Evolutionary conservation across 2,797 vertebrate species (phyloP).

Genomic region (Atherinosoma microstoma): DNA sequence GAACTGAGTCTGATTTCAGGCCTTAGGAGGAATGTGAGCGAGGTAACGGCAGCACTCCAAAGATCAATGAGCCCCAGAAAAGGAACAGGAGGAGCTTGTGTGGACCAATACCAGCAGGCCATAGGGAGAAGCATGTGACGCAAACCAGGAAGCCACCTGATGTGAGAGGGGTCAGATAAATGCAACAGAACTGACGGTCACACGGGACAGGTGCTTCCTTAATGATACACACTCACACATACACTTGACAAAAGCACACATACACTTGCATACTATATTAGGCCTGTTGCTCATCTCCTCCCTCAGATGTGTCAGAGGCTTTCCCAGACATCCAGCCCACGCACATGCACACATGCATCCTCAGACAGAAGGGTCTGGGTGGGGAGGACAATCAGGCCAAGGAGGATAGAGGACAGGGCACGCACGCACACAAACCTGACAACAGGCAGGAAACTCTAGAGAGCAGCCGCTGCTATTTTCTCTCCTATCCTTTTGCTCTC

Average conservation of each 20-base stretch:
- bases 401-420: conserved; percentile 81
- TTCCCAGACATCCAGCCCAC: conserved; percentile 81
- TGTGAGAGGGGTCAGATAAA: conserved; percentile 93
- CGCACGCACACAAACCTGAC: conserved; percentile 75
- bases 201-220: conserved; percentile 98
- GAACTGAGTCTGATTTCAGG: conserved; percentile 24
- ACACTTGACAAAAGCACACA: conserved; percentile 54
- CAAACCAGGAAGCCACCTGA: conserved; percentile 99
- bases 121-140: conserved; percentile 85
- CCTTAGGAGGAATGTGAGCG: conserved; percentile 49
- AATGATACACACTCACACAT: conserved; percentile 68
- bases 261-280: conserved; percentile 70
- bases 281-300: conserved; percentile 77
- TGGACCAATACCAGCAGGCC: conserved; percentile 78
- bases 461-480: conserved; percentile 73
- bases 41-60: conserved; percentile 67
- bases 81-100: conserved; percentile 79
- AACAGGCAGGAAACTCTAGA: conserved; percentile 81
- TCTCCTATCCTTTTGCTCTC: conserved; percentile 57
- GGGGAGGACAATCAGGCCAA: conserved; percentile 61
- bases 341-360: conserved; percentile 67
- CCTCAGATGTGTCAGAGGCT: conserved; percentile 82
- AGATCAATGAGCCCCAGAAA: conserved; percentile 83
- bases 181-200: conserved; percentile 84
- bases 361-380: conserved; percentile 67